Evolutionary conservation across 2,888 invertebrate species (phyloP), one percentile per base, ranked within the genome.

Genomic region (Parascotia fuliginaria): DNA sequence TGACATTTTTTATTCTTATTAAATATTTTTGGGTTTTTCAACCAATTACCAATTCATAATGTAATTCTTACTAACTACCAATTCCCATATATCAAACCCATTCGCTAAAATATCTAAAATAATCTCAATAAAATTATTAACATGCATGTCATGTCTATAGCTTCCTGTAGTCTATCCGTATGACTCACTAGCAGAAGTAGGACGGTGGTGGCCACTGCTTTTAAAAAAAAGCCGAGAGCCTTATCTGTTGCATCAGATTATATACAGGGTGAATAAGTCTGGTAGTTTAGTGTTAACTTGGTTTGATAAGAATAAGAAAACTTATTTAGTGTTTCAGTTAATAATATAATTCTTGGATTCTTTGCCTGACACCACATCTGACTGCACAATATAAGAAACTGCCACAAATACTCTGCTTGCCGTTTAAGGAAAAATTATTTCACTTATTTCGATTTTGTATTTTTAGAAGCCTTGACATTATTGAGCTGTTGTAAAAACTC

Each of bases 231-330:
- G 41, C 55, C 79, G 67, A 83, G 77, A 81, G 77, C 84, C 82
- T 89, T 91, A 90, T 90, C 91, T 91, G 77, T 88, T 87, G 85
- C 89, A 91, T 91, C 91, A 90, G 89, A 88, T 85, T 69, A 50
- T 74, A 60, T 87, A 90, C 77, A 84, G 85, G 58, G 7, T 84
- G 89, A 46, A 13, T n/a, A 12, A 34, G 52, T 64, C 53, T 57
- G 48, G 1, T 9, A 7, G 1, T n/a, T n/a, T n/a, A n/a, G n/a
- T n/a, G 12, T 16, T 12, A 19, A 34, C 12, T 13, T 11, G 7
- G 12, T 12, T 4, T 15, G 4, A 15, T 31, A 31, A 31, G 11
- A 28, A 11, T 11, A 28, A 28, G 11, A 11, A 11, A 28, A 24
- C n/a, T n/a, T n/a, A n/a, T n/a, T n/a, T n/a, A n/a, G n/a, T n/a